A percentile compares a stretch with the other conserved stretches of the same genome.
These are phyloP conservation scores for Serranus cabrilla DNA, from an alignment of 2,797 vertebrate species.

Conservation along the genomic window DNA sequence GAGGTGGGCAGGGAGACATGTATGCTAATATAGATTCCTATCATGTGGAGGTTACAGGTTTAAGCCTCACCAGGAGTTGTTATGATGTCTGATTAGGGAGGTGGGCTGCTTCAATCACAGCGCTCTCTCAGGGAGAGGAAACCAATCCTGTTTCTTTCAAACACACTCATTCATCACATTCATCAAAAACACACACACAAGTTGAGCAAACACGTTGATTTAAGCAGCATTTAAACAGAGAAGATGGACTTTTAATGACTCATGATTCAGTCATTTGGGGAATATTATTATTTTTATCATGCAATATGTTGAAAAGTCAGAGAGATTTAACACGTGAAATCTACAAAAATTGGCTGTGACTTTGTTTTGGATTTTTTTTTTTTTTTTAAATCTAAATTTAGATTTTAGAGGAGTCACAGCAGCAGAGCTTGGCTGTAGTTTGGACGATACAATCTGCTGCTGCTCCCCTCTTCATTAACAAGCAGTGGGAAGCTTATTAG, in stretches of 20 bases:
- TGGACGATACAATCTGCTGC: constrained; percentile 12
- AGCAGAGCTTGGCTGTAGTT: constrained; percentile 32
- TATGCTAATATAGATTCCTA: constrained; percentile 75
- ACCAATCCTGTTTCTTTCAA: constrained; percentile 28
- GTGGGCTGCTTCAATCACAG: constrained; percentile 41
- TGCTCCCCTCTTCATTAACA: constrained; percentile 25
- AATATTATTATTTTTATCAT: constrained; percentile 8
- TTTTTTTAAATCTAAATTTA: constrained; percentile 22
- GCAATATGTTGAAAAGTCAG: not conserved
- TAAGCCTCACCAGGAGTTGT: constrained; percentile 52
- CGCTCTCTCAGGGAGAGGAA: not conserved
- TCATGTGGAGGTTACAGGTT: constrained; percentile 63
- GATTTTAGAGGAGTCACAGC: constrained; percentile 31
- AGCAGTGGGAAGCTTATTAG: constrained; percentile 25
- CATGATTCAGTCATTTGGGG: not conserved
- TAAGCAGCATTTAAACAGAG: constrained; percentile 3
- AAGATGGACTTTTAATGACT: constrained; percentile 20
- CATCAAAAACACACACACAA: constrained; percentile 27
- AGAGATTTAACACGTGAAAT: constrained; percentile 10
- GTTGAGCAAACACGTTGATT: constrained; percentile 30
- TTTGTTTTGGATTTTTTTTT: constrained; percentile 10
- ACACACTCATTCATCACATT: constrained; percentile 27
- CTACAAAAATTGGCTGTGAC: not conserved
- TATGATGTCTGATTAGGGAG: constrained; percentile 56
- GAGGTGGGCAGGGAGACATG: constrained; percentile 71